phyloP scores from a whole-genome alignment of 2,888 invertebrate species.

The Coleophora flavipennella region DNA sequence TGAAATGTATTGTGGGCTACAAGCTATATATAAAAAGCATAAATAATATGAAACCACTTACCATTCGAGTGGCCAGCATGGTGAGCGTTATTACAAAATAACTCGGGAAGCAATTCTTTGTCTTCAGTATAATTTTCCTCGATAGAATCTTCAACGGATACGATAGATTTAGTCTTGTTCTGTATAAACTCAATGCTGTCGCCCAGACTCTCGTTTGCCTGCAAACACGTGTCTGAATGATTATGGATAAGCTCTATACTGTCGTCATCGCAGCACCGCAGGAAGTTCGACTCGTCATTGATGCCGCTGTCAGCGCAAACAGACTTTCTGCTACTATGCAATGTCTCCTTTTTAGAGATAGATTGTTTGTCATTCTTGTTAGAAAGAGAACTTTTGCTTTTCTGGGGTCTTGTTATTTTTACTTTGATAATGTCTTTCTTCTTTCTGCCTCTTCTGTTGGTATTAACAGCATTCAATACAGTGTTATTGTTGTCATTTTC shows the following conservation, averaged over 20 bases:
- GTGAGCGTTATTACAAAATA: conserved; percentile 32
- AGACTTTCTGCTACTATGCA: conserved; percentile 15
- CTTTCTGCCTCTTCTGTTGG: conserved; percentile 24
- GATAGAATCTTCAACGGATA: conserved; percentile 30
- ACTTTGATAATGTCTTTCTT: conserved; percentile 59
- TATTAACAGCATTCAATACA: conserved; percentile 6
- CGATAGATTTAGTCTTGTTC: conserved; percentile 28
- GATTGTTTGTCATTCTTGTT: no score
- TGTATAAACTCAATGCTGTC: conserved; percentile 45
- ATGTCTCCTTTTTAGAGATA: conserved; percentile 2
- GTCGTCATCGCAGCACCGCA: conserved; percentile 23
- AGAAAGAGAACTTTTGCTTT: conserved; percentile 1
- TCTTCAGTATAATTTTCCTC: conserved; percentile 10
- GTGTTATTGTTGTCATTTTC: conserved; percentile 17
- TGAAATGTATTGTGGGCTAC: no score
- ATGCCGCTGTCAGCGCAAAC: conserved; percentile 40
- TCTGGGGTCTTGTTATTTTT: conserved; percentile 47
- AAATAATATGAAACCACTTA: conserved; percentile 10
- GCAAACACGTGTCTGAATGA: conserved; percentile 57
- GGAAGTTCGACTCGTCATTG: conserved; percentile 34
- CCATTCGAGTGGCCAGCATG: conserved; percentile 19
- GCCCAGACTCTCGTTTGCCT: conserved; percentile 44
- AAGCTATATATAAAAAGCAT: no score
- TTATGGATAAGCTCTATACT: conserved; percentile 57
- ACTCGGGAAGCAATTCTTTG: conserved; percentile 22